phyloP scores from a whole-genome alignment of 2,113 vertebrate genomes.

The Mola mola region DNA sequence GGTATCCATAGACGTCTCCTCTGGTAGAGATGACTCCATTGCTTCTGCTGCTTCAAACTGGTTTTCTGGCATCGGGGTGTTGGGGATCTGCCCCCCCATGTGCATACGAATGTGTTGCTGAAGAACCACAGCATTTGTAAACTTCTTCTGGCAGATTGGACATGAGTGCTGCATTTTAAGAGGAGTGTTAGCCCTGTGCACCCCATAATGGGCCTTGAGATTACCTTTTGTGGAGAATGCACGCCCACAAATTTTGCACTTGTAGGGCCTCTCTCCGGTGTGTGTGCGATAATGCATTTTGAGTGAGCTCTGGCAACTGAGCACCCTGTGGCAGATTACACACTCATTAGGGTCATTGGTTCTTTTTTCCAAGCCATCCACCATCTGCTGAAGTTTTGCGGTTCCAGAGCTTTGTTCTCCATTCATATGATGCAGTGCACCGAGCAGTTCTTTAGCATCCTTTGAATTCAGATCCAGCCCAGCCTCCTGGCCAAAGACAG shows the following conservation, averaged over 20 bases:
- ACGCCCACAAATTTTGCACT: conserved; percentile 94
- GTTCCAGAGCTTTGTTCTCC: conserved; percentile 90
- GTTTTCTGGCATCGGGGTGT: conserved; percentile 87
- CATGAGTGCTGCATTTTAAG: conserved; percentile 96
- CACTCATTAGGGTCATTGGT: conserved; percentile 94
- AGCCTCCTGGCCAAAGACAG: conserved; percentile 79
- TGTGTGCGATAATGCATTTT: conserved; percentile 99
- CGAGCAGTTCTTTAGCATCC: conserved; percentile 76
- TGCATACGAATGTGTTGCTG: conserved; percentile 99
- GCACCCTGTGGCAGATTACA: conserved; percentile 91
- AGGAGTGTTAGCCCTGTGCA: conserved; percentile 89
- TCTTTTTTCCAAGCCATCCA: conserved; percentile 94
- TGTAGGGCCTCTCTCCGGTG: conserved; percentile 95
- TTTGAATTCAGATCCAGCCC: conserved; percentile 79
- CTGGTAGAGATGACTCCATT: conserved; percentile 61
- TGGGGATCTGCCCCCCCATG: conserved; percentile 97
- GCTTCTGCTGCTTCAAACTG: conserved; percentile 80
- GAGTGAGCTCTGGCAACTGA: conserved; percentile 97
- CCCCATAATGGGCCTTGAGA: conserved; percentile 95
- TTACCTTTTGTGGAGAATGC: conserved; percentile 98
- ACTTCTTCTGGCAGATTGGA: conserved; percentile 99
- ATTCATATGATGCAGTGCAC: conserved; percentile 76
- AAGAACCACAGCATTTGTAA: conserved; percentile 94
- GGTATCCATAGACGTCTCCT: conserved; percentile 76
- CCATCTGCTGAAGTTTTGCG: conserved; percentile 94